Conservation (phyloP, 2,113 vertebrate genomes). For the Pseudorhombus dupliciocellatus region DNA sequence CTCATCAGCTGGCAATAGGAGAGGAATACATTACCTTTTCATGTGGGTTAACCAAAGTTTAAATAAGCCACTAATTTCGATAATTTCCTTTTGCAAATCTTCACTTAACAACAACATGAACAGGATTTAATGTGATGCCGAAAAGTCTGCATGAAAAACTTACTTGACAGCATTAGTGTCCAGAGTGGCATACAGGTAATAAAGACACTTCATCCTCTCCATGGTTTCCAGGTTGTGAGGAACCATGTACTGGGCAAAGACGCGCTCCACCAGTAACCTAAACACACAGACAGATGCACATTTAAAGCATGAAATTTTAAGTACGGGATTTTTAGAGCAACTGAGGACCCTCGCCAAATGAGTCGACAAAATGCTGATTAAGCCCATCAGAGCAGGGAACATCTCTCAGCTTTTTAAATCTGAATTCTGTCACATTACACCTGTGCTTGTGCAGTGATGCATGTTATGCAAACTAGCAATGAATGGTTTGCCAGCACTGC, state of each 20-base stretch:
- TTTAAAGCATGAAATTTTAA: neutral
- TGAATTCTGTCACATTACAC: neutral
- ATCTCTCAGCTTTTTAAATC: neutral
- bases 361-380: neutral
- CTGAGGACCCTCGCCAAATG: neutral
- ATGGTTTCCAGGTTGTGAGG: slow-evolving; percentile 95
- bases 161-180: slow-evolving; percentile 98
- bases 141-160: slow-evolving; percentile 43
- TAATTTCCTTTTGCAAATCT: too few species aligned
- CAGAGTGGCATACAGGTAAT: slow-evolving; percentile 95
- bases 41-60: too few species aligned
- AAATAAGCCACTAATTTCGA: too few species aligned
- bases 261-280: slow-evolving; percentile 95
- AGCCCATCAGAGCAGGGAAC: neutral
- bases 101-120: neutral
- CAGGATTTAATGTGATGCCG: neutral
- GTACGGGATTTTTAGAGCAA: neutral
- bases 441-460: neutral
- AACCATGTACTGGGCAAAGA: slow-evolving; percentile 98
- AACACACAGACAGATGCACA: neutral
- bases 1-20: too few species aligned
- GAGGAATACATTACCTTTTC: too few species aligned
- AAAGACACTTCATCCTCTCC: slow-evolving; percentile 97
- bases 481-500: neutral
- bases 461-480: too few species aligned